Percentiles rank a stretch among this genome's conserved stretches.
Conservation (phyloP, 30 jellyfish, hydroid and myxozoan genomes). For the Pelagia noctiluca region DNA sequence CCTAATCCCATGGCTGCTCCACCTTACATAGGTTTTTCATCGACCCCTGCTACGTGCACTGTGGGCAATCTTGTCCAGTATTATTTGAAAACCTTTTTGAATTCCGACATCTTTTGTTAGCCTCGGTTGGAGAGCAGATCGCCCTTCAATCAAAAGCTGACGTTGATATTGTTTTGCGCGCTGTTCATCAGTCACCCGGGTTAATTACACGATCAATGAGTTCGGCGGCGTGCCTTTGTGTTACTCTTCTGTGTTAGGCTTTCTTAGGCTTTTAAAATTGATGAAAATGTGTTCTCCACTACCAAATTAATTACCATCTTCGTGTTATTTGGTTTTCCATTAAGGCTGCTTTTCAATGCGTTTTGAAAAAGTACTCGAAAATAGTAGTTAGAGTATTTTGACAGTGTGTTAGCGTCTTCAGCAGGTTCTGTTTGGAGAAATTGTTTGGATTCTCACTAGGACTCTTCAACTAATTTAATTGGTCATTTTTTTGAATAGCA, state of each 20-base stretch:
- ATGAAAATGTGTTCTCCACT: background rate
- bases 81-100: constrained; percentile 52
- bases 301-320: background rate
- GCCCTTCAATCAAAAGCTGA: constrained; percentile 51
- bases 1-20: constrained; percentile 54
- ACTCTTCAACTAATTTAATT: too few relatives aligned
- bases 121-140: constrained; percentile 70
- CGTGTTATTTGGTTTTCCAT: background rate
- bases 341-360: background rate
- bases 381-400: background rate
- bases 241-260: background rate
- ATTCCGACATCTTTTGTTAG: constrained; percentile 73
- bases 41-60: constrained; percentile 58
- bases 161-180: constrained; percentile 50
- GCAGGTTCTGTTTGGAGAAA: too few relatives aligned
- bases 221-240: constrained; percentile 52
- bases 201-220: constrained; percentile 48
- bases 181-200: constrained; percentile 42
- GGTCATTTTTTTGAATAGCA: too few relatives aligned
- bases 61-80: constrained; percentile 56
- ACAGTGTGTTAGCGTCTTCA: too few relatives aligned
- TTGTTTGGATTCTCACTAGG: too few relatives aligned
- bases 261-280: background rate
- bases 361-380: background rate
- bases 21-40: constrained; percentile 37